Evolutionary conservation across 2,888 invertebrate genomes (phyloP), one percentile per base, ranked within the genome.

Genomic region (Cataglyphis altisquamis): DNA sequence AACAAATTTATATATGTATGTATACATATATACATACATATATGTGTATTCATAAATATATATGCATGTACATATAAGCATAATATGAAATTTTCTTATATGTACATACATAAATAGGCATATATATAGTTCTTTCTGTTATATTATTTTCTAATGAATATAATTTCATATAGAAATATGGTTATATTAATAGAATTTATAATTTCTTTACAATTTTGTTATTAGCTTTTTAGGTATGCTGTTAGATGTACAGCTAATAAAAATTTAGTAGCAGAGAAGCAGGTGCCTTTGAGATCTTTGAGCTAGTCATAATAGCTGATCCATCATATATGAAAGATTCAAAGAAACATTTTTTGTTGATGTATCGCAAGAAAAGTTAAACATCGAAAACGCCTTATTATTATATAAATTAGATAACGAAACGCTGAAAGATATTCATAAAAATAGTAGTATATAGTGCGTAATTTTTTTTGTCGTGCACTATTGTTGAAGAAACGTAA

Each of bases 321-420:
- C 86, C 84, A 89, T 90, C 85, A 73, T 84, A 39, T 60, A 73
- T 52, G 60, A 74, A 55, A 25, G 63, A 48, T 57, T 80, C 25
- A 68, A 57, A 66, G 21, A 81, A 73, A 78, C 52, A 67, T 41
- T 82, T 87, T 90, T 62, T 77, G 81, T 87, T 82, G 84, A 81
- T 86, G 82, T 74, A 83, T 82, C 85, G 48, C 80, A 84, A 89
- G 86, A 84, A 88, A 91, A 90, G 87, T 88, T 87, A 88, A 86
- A 92, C 94, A 93, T 93, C 93, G 94, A 93, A 93, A 90, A 92
- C 92, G 93, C 94, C 93, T 93, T 93, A 93, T 87, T 92, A 93
- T 66, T 36, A 88, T 48, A 48, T 88, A 88, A 81, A 82, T 77
- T 85, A 84, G 77, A 82, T 88, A 87, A 86, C 64, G 84, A 88